A percentile compares a stretch with the other conserved stretches of the same genome.
Conservation (phyloP, 2,888 invertebrate species). For the Azorinus chamasolen region DNA sequence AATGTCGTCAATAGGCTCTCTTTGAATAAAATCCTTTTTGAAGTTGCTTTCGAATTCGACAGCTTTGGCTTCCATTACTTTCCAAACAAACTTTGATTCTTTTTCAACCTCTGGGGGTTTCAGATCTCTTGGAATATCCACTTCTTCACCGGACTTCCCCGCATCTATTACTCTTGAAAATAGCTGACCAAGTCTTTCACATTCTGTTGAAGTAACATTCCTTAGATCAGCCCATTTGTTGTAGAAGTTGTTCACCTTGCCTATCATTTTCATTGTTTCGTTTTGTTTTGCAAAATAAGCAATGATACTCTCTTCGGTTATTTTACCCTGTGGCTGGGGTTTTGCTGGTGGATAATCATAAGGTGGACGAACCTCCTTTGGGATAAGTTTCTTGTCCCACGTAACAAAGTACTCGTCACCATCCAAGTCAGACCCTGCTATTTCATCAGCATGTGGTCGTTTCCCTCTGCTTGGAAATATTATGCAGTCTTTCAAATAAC, state of each 20-base stretch:
- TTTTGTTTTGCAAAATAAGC: conserved; percentile 84
- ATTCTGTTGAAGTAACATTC: conserved; percentile 73
- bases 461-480: conserved; percentile 86
- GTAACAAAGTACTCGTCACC: conserved; percentile 86
- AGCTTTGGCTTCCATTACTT: conserved; percentile 25
- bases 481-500: conserved; percentile 84
- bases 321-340: conserved; percentile 8
- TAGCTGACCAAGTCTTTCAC: conserved; percentile 66
- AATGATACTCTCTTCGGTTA: conserved; percentile 78
- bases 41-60: conserved; percentile 8
- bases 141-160: conserved; percentile 82
- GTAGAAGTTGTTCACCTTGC: conserved; percentile 42
- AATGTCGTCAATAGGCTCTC: neutral
- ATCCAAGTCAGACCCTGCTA: conserved; percentile 86
- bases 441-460: conserved; percentile 86
- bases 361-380: conserved; percentile 42
- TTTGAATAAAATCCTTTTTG: neutral
- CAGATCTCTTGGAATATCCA: conserved; percentile 40
- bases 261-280: conserved; percentile 78
- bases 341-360: conserved; percentile 48
- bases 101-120: conserved; percentile 5
- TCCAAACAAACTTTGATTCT: conserved; percentile 30
- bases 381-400: conserved; percentile 82
- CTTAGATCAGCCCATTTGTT: conserved; percentile 69
- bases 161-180: conserved; percentile 82